A percentile compares a stretch with the other conserved stretches of the same genome.
phyloP scores from a whole-genome alignment of 2,113 vertebrate species.

The Emydura subglobosa region DNA sequence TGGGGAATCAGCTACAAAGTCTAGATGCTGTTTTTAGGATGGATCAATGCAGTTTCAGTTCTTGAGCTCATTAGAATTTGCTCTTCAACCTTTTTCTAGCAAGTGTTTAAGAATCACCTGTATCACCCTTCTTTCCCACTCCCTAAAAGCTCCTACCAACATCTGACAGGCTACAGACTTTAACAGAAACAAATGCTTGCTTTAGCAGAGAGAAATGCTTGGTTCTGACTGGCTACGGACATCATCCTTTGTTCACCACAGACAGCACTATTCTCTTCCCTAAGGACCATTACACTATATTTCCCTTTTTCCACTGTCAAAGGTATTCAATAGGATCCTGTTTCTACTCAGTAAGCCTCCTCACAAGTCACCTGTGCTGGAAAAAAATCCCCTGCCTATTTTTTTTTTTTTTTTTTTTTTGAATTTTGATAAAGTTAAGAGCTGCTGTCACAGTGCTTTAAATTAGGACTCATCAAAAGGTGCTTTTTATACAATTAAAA shows the following conservation, averaged over 20 bases:
- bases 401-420: not conserved
- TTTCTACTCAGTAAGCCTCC: not conserved
- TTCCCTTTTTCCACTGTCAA: not conserved
- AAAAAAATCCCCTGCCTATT: not conserved
- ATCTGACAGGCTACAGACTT: not conserved
- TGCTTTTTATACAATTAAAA: not conserved
- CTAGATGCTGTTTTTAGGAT: not conserved
- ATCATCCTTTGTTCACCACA: not conserved
- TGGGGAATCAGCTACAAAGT: rapidly evolving
- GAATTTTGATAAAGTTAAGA: not conserved
- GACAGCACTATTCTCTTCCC: not conserved
- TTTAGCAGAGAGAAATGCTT: not conserved
- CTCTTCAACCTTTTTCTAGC: not conserved
- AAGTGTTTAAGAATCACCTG: not conserved
- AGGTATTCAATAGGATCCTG: not conserved
- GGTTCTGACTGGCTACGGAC: not conserved
- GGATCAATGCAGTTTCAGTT: not conserved
- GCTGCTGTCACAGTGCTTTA: not conserved
- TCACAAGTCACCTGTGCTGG: not conserved
- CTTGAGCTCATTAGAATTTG: not conserved
- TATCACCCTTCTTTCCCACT: not conserved
- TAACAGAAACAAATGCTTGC: not conserved
- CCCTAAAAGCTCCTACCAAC: not conserved
- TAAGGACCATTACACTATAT: not conserved
- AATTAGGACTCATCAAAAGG: not conserved